A percentile compares a stretch with the other conserved stretches of the same genome.
Conservation (phyloP, 2,797 vertebrate genomes). For the Pseudochromis fuscus region DNA sequence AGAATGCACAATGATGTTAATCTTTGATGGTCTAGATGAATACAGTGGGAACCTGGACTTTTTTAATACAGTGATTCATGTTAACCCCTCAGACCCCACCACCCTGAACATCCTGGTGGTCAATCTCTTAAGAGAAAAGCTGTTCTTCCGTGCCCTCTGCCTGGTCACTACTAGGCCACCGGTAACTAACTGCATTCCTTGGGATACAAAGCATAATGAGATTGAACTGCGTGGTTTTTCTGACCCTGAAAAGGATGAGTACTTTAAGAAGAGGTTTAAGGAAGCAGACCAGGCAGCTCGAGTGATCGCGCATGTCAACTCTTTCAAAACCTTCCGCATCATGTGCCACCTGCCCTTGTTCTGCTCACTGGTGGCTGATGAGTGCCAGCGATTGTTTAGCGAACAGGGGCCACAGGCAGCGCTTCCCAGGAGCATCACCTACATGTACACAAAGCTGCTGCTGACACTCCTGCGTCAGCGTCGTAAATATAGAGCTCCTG, state of each 20-base stretch:
- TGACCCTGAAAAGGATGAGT: constrained; percentile 73
- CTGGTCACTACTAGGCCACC: constrained; percentile 73
- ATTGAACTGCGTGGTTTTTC: constrained; percentile 80
- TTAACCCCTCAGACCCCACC: constrained; percentile 29
- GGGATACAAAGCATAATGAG: constrained; percentile 63
- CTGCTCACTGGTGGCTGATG: constrained; percentile 67
- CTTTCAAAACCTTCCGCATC: constrained; percentile 76
- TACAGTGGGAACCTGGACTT: constrained; percentile 71
- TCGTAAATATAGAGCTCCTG: constrained; percentile 38
- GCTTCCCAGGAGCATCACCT: constrained; percentile 75
- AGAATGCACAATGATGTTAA: constrained; percentile 73
- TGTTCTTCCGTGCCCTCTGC: constrained; percentile 56
- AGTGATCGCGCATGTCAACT: constrained; percentile 72
- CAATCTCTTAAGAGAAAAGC: constrained; percentile 80
- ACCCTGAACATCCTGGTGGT: constrained; percentile 69
- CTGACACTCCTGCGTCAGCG: constrained; percentile 49
- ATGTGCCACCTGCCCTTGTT: constrained; percentile 87
- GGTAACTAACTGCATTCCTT: constrained; percentile 56
- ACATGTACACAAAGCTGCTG: constrained; percentile 81
- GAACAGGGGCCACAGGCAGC: constrained; percentile 18
- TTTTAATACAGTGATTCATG: constrained; percentile 48
- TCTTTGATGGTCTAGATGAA: constrained; percentile 86
- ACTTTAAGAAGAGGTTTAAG: constrained; percentile 78
- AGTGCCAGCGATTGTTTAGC: constrained; percentile 60
- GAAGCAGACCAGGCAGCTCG: constrained; percentile 68